Evolutionary conservation across 2,113 vertebrate species (phyloP).

Genomic region (Strix aluco): DNA sequence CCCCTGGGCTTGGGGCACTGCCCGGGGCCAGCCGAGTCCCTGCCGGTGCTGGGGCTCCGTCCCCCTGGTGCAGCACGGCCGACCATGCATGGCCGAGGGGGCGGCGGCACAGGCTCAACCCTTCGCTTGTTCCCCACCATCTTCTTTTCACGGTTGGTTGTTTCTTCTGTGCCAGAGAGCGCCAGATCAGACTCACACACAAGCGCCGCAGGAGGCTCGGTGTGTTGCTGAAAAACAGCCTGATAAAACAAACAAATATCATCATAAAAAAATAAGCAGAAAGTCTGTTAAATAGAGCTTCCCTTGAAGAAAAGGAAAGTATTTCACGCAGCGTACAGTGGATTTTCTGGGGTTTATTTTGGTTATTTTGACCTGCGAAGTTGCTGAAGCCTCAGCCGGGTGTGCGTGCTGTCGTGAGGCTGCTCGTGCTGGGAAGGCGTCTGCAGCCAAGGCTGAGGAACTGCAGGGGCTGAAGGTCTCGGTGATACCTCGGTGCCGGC

Average conservation of each 20-base stretch:
- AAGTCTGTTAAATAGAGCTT: neutral
- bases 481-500: fast-evolving
- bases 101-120: no score
- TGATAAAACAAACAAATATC: neutral
- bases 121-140: neutral
- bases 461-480: neutral
- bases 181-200: neutral
- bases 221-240: neutral
- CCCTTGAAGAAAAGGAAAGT: neutral
- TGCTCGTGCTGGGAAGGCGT: neutral
- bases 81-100: fast-evolving
- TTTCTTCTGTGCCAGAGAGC: neutral
- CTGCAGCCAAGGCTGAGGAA: fast-evolving
- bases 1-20: no score
- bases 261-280: neutral
- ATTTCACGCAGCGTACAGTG: neutral
- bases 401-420: fast-evolving
- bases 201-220: fast-evolving
- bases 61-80: fast-evolving
- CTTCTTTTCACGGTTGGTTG: neutral
- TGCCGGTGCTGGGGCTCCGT: fast-evolving
- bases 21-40: neutral
- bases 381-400: neutral
- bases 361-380: neutral
- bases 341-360: neutral